phyloP scores from a whole-genome alignment of 53 echinoderm and acorn worm species.

The Apostichopus leukothele region DNA sequence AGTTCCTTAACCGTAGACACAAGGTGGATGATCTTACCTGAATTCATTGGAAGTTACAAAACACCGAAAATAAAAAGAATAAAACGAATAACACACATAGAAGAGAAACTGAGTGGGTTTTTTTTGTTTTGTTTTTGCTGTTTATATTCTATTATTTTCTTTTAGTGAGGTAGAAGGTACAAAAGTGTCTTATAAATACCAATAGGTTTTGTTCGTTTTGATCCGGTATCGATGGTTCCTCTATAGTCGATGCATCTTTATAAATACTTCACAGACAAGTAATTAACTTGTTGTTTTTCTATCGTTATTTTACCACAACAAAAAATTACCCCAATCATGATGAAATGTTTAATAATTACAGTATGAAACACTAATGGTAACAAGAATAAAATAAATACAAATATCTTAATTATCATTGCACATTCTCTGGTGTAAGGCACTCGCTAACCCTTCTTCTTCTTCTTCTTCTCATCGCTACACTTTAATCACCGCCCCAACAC shows the following conservation, averaged over 20 bases:
- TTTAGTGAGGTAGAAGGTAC: conserved; percentile 4
- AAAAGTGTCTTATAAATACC: background rate
- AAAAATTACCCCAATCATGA: background rate
- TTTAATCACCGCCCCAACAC: too few relatives aligned
- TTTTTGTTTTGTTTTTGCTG: too few relatives aligned
- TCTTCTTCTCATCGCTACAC: too few relatives aligned
- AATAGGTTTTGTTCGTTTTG: background rate
- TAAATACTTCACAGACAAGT: background rate
- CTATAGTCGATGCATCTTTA: background rate
- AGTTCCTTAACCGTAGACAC: too few relatives aligned
- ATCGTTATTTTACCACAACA: too few relatives aligned
- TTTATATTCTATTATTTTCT: background rate
- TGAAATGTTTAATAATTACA: background rate
- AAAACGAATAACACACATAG: too few relatives aligned
- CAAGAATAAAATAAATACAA: conserved; percentile 5
- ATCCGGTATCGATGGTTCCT: background rate
- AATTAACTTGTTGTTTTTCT: too few relatives aligned
- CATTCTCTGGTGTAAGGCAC: conserved; percentile 7
- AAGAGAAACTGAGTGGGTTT: too few relatives aligned
- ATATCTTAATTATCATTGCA: conserved; percentile 4
- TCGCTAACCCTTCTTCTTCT: background rate
- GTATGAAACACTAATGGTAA: conserved; percentile 10
- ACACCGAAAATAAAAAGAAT: too few relatives aligned
- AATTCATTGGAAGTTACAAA: too few relatives aligned
- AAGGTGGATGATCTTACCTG: too few relatives aligned